Base-by-base conservation (phyloP, 2,888 invertebrate genomes). In the Sympetrum striolatum region DNA sequence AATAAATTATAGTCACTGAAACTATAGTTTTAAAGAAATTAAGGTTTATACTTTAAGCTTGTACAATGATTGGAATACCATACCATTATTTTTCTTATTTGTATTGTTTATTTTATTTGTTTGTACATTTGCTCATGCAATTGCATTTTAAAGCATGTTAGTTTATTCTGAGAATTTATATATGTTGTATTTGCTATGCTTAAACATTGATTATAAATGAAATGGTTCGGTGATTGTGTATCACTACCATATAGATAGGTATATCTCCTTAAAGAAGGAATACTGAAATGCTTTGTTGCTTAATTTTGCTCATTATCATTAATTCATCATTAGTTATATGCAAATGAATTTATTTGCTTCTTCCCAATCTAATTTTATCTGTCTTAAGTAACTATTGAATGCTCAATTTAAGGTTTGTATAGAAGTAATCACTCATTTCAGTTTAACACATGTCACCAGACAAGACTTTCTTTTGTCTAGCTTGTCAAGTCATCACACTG, bases 171-270 rank as follows among this genome's bases (percentile, higher is more conserved):
- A 86, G 86, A 86, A 86, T 86, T 86, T 86, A 86, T 86, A 39
- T 64, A 86, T 86, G 86, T 86, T 86, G 58, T 86, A 86, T 86
- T 86, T 86, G 58, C 60, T 86, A 86, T 86, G 86, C 86, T 86
- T 64, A 86, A 64, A 86, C 60, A 58, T 86, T 86, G 86, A 58
- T 64, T 86, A 18, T 86, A 60, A 86, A 86, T 60, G 39, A 86
- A 64, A 64, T 86, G 86, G 37, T 60, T 86, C 60, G 64, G 86
- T 86, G 86, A 64, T 64, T 86, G 60, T 86, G 60, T 31, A 25
- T 25, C 37, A 60, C n/a, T 12, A 82, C 53, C 81, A 82, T 31
- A 25, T 25, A 15, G 31, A 53, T 53, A 82, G 37, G 53, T 86
- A 22, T 60, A 22, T 82, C 58, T 44, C 58, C 86, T 31, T 39